Percentiles rank a stretch among this genome's conserved stretches.
Evolutionary conservation across 30 jellyfish, hydroid and myxozoan species (phyloP).

Genomic region (Nemopilema nomurai): DNA sequence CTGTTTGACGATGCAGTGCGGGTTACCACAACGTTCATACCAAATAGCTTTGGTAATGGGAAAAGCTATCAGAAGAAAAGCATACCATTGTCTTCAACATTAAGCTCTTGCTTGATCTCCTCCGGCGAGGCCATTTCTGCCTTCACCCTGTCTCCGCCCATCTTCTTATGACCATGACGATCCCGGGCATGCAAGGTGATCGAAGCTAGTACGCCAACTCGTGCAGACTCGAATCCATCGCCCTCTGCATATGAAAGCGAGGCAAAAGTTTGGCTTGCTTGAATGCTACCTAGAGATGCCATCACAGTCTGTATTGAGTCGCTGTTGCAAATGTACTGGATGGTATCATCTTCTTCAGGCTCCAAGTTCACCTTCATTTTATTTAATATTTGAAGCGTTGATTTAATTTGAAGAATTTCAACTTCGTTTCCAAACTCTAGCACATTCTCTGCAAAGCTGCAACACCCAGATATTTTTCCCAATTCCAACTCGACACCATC

Average conservation of each 20-base stretch:
- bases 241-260: slow-evolving; percentile 98
- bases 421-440: slow-evolving; percentile 93
- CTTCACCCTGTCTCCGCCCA: slow-evolving; percentile 90
- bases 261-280: slow-evolving; percentile 96
- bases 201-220: slow-evolving; percentile 87
- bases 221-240: slow-evolving; percentile 92
- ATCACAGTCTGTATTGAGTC: slow-evolving; percentile 76
- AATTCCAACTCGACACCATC: slow-evolving; percentile 95
- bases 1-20: no score
- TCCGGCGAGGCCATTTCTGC: slow-evolving; percentile 88
- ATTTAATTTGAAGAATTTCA: slow-evolving; percentile 87
- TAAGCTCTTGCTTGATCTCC: slow-evolving; percentile 63
- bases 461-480: slow-evolving; percentile 90
- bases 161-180: slow-evolving; percentile 88
- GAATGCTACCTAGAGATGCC: slow-evolving; percentile 88
- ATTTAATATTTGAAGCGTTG: slow-evolving; percentile 79
- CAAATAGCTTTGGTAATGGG: background rate
- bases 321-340: slow-evolving; percentile 81
- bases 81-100: slow-evolving; percentile 90
- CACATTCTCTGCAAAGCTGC: slow-evolving; percentile 93
- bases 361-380: slow-evolving; percentile 74
- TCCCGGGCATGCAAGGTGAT: slow-evolving; percentile 90
- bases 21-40: background rate
- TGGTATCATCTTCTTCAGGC: slow-evolving; percentile 99
- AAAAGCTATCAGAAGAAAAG: background rate